A percentile compares a stretch with the other conserved stretches of the same genome.
phyloP scores from a whole-genome alignment of 1,140 invertebrate genomes.

The Sarcophaga peregrina region DNA sequence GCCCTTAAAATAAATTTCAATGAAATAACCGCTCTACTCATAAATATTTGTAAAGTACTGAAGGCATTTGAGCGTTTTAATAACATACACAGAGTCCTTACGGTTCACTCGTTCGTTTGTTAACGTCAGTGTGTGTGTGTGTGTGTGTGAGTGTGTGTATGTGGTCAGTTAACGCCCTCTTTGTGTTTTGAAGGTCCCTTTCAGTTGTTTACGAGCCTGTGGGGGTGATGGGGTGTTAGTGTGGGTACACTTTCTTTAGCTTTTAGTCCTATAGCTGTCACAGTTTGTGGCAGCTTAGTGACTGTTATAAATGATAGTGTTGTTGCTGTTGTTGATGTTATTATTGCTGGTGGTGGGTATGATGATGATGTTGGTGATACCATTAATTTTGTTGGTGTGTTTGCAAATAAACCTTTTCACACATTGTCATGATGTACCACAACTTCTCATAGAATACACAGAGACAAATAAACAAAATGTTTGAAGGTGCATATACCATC shows the following conservation, averaged over 20 bases:
- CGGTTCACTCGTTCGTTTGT: neutral
- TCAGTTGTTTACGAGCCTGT: neutral
- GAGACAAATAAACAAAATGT: too few species aligned
- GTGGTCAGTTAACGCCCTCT: conserved; percentile 17
- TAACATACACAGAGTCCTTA: neutral
- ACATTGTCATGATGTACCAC: too few species aligned
- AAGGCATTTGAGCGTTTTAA: conserved; percentile 2
- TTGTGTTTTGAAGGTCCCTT: neutral
- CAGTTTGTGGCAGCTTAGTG: neutral
- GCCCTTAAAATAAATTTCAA: neutral
- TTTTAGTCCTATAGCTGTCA: neutral
- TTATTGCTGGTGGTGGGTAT: neutral
- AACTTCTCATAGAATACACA: too few species aligned
- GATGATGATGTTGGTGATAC: too few species aligned
- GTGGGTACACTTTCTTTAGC: neutral
- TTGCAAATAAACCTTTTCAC: too few species aligned
- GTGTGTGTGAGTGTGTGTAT: neutral
- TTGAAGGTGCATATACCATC: too few species aligned
- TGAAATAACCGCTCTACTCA: too few species aligned
- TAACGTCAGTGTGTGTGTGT: neutral
- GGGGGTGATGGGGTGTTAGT: neutral
- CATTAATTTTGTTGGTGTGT: too few species aligned
- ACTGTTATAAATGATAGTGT: too few species aligned
- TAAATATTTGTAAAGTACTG: neutral
- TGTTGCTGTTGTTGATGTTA: neutral